Conservation (phyloP, 2,888 invertebrate genomes). For the Dolomedes plantarius region DNA sequence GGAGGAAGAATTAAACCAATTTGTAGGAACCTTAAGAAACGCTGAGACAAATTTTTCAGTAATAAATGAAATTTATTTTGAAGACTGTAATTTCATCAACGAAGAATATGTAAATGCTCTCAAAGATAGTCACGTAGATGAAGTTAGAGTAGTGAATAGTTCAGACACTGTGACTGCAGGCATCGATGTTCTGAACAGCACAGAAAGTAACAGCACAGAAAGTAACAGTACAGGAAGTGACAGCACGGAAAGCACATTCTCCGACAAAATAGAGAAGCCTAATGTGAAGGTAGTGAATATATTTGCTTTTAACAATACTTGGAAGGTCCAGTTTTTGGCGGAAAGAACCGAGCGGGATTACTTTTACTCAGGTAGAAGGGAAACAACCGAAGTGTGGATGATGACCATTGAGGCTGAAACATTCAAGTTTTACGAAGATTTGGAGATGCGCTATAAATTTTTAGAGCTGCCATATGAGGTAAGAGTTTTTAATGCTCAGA, state of each 20-base stretch:
- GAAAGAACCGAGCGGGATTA: conserved; percentile 15
- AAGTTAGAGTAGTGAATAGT: not conserved
- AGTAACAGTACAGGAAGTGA: not conserved
- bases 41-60: not conserved
- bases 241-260: not conserved
- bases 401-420: conserved; percentile 19
- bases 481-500: not conserved
- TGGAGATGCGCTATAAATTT: conserved; percentile 15
- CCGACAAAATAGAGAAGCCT: not conserved
- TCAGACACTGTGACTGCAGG: not conserved
- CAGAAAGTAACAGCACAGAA: not conserved
- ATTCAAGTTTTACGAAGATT: conserved; percentile 23
- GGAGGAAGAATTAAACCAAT: not conserved
- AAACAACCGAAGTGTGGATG: conserved; percentile 15
- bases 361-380: conserved; percentile 21
- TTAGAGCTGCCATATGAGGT: conserved; percentile 11
- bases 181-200: not conserved
- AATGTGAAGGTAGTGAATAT: not conserved
- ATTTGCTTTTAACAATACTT: not conserved
- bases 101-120: not conserved
- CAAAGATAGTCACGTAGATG: not conserved
- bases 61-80: not conserved
- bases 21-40: not conserved
- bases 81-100: not conserved
- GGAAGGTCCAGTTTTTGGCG: conserved; percentile 18